Conservation (phyloP, 2,113 vertebrate genomes). For the Sterna hirundo region DNA sequence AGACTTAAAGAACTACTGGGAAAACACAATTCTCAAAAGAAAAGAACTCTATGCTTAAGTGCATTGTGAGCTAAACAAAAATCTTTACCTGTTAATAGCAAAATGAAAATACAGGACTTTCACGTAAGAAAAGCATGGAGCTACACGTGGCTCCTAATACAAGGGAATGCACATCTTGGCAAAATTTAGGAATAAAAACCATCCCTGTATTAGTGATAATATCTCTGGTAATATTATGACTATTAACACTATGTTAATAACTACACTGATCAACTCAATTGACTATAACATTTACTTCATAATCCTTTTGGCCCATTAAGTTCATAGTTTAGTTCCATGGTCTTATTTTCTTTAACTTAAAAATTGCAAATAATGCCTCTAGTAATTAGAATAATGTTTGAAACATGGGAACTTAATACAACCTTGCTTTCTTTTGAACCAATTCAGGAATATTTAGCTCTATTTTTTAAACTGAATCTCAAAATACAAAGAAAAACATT, state of each 20-base stretch:
- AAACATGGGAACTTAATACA: neutral
- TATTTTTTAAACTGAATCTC: neutral
- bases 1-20: constrained; percentile 26
- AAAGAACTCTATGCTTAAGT: neutral
- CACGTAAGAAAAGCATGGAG: neutral
- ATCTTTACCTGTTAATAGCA: neutral
- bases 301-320: neutral
- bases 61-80: neutral
- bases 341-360: neutral
- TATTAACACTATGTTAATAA: neutral
- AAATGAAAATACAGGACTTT: neutral
- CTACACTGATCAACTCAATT: neutral
- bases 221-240: neutral
- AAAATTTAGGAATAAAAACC: neutral
- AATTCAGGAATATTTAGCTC: neutral
- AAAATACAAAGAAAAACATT: neutral
- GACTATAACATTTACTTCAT: neutral
- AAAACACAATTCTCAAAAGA: constrained; percentile 3
- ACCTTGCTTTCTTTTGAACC: neutral
- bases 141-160: neutral
- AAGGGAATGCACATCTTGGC: neutral
- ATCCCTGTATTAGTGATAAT: neutral
- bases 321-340: neutral
- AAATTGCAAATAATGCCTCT: neutral
- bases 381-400: neutral